phyloP scores from a whole-genome alignment of 2,113 vertebrate genomes.

The Echinops telfairi region DNA sequence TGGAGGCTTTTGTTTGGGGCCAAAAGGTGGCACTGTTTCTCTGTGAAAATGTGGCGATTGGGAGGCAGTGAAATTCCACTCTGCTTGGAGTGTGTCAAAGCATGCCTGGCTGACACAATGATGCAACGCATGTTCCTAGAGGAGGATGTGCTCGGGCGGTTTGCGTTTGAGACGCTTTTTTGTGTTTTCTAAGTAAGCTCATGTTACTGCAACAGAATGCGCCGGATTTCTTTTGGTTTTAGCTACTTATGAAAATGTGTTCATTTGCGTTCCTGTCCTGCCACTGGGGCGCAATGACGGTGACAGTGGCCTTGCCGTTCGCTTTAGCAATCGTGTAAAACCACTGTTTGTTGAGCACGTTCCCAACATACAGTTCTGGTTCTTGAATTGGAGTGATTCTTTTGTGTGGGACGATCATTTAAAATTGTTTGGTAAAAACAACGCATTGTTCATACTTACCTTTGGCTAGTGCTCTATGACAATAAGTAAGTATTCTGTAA shows the following conservation, averaged over 20 bases:
- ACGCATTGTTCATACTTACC: neutral
- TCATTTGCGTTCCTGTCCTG: conserved; percentile 30
- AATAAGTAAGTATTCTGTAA: conserved; percentile 52
- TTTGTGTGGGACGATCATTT: conserved; percentile 53
- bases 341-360: neutral
- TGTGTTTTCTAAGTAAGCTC: conserved; percentile 78
- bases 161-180: conserved; percentile 79
- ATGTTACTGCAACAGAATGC: conserved; percentile 57
- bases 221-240: conserved; percentile 58
- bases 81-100: conserved; percentile 57
- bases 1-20: conserved; percentile 71
- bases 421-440: conserved; percentile 40
- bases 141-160: conserved; percentile 66
- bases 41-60: conserved; percentile 79
- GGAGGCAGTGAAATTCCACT: conserved; percentile 66
- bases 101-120: conserved; percentile 73
- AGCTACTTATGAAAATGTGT: conserved; percentile 53
- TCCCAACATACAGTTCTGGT: conserved; percentile 28
- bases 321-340: conserved; percentile 38
- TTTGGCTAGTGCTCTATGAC: conserved; percentile 46
- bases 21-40: conserved; percentile 89
- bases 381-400: conserved; percentile 30
- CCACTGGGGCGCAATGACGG: conserved; percentile 4
- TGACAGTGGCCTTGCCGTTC: neutral
- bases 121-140: conserved; percentile 68